Evolutionary conservation across 1,140 invertebrate genomes (phyloP).

Genomic region (Sarcophaga peregrina): DNA sequence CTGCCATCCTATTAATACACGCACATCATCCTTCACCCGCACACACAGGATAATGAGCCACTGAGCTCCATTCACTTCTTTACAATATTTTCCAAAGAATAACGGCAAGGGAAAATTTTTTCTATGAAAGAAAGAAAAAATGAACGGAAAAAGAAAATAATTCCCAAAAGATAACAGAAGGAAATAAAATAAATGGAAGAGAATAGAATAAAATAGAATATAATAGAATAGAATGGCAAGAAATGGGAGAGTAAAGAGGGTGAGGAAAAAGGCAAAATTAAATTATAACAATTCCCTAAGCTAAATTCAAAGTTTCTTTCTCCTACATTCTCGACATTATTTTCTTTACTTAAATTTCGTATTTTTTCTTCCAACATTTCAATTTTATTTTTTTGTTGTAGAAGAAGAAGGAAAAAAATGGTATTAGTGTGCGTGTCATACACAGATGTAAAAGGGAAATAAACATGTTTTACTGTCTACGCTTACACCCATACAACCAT

Average conservation of each 20-base stretch:
- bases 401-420: not conserved
- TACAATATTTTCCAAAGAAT: too few species aligned
- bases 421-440: constrained; percentile 26
- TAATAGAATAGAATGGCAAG: too few species aligned
- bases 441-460: constrained; percentile 40
- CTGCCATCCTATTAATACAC: too few species aligned
- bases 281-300: constrained; percentile 48
- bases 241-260: not conserved
- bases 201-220: too few species aligned
- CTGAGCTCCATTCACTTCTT: too few species aligned
- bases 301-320: constrained; percentile 44
- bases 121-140: too few species aligned
- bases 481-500: too few species aligned
- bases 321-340: not conserved
- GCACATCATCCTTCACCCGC: too few species aligned
- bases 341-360: not conserved
- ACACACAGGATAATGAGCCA: too few species aligned
- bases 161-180: constrained; percentile 17
- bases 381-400: constrained; percentile 8
- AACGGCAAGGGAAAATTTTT: too few species aligned
- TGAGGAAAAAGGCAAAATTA: constrained; percentile 44
- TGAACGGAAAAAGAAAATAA: not conserved
- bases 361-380: constrained; percentile 3
- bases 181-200: not conserved
- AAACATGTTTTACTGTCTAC: constrained; percentile 11